Evolutionary conservation across 1,140 invertebrate species (phyloP).

Genomic region (Macrobrachium rosenbergii): DNA sequence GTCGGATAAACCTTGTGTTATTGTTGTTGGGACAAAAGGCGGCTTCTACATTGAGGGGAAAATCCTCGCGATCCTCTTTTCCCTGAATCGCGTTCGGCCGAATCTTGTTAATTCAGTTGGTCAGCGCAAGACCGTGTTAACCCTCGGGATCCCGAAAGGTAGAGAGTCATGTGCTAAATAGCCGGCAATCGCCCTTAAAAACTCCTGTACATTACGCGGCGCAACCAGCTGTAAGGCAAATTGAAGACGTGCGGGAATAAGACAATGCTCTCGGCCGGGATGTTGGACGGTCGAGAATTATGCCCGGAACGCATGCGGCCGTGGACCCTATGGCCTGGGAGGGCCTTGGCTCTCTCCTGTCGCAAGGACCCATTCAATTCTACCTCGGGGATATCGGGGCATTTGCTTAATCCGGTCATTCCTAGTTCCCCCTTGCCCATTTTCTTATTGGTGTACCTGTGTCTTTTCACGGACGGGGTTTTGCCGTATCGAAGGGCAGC

Average conservation of each 20-base stretch:
- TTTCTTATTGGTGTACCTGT: slow-evolving; percentile 37
- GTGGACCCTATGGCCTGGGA: not conserved
- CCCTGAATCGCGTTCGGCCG: slow-evolving; percentile 35
- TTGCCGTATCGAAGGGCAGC: not conserved
- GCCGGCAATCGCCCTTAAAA: slow-evolving; percentile 2
- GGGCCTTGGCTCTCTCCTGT: not conserved
- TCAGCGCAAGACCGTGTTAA: slow-evolving; percentile 30
- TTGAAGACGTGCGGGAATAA: not conserved
- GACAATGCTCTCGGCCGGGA: not conserved
- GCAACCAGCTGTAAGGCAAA: not conserved
- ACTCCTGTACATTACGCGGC: not conserved
- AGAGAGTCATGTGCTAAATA: slow-evolving; percentile 13
- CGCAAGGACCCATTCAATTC: slow-evolving; percentile 14
- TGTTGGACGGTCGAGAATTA: not conserved
- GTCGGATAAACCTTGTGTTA: slow-evolving; percentile 19
- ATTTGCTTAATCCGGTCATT: slow-evolving; percentile 44
- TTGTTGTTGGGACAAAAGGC: slow-evolving; percentile 12
- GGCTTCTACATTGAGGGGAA: slow-evolving; percentile 4
- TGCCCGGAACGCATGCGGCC: not conserved
- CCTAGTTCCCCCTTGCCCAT: slow-evolving; percentile 28
- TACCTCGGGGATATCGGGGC: slow-evolving; percentile 29
- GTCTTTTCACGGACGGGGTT: slow-evolving; percentile 8
- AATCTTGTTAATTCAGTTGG: slow-evolving; percentile 44
- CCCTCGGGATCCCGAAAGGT: slow-evolving; percentile 17
- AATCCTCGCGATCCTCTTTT: not conserved